Conservation (phyloP, 2,113 vertebrate genomes). For the Brachirus orientalis region DNA sequence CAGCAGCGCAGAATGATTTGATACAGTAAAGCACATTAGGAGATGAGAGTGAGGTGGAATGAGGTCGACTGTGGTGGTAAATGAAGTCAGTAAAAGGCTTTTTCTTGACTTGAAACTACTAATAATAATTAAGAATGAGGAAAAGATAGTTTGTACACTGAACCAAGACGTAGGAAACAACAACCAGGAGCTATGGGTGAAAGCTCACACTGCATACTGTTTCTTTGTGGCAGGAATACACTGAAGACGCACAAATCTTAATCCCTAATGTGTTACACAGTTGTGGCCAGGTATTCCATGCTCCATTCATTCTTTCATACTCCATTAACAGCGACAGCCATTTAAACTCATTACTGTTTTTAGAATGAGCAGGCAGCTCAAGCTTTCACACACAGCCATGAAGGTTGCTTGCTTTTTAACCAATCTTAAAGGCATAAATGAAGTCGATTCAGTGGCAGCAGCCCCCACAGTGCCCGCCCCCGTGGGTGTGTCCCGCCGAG, state of each 20-base stretch:
- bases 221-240: constrained; percentile 40
- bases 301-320: constrained; percentile 6
- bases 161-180: constrained; percentile 20
- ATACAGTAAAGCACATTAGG: constrained; percentile 17
- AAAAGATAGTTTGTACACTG: constrained; percentile 11
- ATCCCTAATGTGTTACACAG: constrained; percentile 31
- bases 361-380: constrained; percentile 27
- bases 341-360: constrained; percentile 33
- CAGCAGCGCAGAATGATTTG: constrained; percentile 19
- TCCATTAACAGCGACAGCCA: not conserved
- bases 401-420: constrained; percentile 68
- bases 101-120: constrained; percentile 18
- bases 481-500: constrained; percentile 84
- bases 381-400: constrained; percentile 60
- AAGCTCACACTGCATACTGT: constrained; percentile 56
- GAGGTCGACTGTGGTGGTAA: constrained; percentile 15
- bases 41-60: constrained; percentile 16
- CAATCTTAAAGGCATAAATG: constrained; percentile 6
- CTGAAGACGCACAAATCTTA: constrained; percentile 17
- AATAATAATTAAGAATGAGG: constrained; percentile 26
- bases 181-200: constrained; percentile 39
- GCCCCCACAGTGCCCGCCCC: constrained; percentile 88
- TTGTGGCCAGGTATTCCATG: constrained; percentile 35
- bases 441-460: constrained; percentile 88
- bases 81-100: constrained; percentile 12